Percentiles rank a stretch among this genome's conserved stretches.
Conservation (phyloP, 2,888 invertebrate genomes). For the Desoria tigrina region DNA sequence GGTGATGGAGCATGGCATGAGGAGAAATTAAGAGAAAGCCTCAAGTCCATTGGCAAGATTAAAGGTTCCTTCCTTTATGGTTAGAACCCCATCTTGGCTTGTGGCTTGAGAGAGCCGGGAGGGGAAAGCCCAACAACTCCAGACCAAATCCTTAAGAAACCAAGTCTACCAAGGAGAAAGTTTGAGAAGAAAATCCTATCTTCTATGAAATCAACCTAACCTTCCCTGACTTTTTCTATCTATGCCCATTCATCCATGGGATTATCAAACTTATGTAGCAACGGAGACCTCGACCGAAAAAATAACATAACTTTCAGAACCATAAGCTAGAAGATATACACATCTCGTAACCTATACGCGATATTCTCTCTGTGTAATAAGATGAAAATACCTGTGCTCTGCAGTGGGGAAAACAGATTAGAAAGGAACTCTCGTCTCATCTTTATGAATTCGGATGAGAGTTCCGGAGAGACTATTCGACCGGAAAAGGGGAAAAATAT, state of each 20-base stretch:
- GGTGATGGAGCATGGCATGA: no score
- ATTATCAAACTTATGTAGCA: slow-evolving; percentile 1
- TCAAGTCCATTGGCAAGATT: slow-evolving; percentile 1
- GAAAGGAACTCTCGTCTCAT: slow-evolving; percentile 2
- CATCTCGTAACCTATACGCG: no score
- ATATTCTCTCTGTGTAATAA: background rate
- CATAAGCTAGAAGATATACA: background rate
- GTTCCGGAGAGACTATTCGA: background rate
- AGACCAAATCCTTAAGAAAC: no score
- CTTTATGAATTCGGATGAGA: background rate
- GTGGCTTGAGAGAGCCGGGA: no score
- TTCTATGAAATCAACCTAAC: slow-evolving; percentile 6
- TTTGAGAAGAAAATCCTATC: background rate
- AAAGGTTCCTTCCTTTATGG: background rate
- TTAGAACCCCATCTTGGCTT: no score
- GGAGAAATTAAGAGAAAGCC: no score
- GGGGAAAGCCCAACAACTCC: background rate
- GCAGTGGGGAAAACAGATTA: background rate
- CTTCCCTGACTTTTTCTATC: slow-evolving; percentile 13
- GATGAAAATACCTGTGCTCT: background rate
- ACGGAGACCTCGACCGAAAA: no score
- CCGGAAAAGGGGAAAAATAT: background rate
- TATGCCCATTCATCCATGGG: slow-evolving; percentile 11
- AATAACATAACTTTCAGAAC: background rate
- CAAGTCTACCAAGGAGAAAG: background rate